phyloP scores from a whole-genome alignment of 2,113 vertebrate genomes.

The Nanorana parkeri region DNA sequence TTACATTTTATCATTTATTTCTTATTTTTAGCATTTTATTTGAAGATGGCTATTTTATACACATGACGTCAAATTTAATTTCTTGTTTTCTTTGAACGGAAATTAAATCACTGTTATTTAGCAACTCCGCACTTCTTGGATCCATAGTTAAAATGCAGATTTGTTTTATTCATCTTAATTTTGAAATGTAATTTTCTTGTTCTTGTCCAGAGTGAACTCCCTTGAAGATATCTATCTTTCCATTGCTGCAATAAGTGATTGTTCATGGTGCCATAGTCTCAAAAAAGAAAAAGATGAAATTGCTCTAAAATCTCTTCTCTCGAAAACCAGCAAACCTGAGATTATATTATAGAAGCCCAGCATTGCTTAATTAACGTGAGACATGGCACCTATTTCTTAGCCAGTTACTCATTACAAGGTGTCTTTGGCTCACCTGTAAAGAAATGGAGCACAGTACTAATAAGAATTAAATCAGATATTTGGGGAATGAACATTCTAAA shows the following conservation, averaged over 20 bases:
- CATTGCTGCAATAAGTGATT: slow-evolving; percentile 45
- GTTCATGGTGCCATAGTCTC: slow-evolving; percentile 62
- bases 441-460: background rate
- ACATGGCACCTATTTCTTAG: slow-evolving; percentile 31
- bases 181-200: slow-evolving; percentile 20
- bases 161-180: background rate
- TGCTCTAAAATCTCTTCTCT: slow-evolving; percentile 60
- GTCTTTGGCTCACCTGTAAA: slow-evolving; percentile 13
- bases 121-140: no score
- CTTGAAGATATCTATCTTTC: slow-evolving; percentile 4
- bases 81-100: no score
- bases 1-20: no score
- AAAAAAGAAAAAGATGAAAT: slow-evolving; percentile 58
- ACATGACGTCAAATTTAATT: no score
- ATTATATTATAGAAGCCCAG: slow-evolving; percentile 15
- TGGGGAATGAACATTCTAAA: no score
- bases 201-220: background rate
- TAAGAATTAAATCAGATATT: background rate
- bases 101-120: no score
- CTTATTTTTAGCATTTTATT: no score
- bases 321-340: slow-evolving; percentile 53
- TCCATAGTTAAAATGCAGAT: no score
- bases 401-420: slow-evolving; percentile 13
- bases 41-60: no score
- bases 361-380: slow-evolving; percentile 31